phyloP scores from a whole-genome alignment of 2,888 invertebrate species.

The Megamerina dolium region DNA sequence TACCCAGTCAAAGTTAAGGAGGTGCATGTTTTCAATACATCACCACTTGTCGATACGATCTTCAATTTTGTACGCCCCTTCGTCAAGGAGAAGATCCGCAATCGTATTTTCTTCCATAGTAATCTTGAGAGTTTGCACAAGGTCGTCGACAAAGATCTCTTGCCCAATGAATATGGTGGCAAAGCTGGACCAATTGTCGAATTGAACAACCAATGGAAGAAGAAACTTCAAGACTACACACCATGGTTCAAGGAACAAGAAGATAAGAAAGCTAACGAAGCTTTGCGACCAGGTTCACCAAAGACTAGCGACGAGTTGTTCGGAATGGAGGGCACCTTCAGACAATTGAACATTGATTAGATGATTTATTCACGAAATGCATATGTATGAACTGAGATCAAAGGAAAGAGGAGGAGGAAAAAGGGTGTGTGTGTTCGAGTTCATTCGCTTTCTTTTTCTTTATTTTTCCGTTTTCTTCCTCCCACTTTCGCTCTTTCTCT shows the following conservation, averaged over 20 bases:
- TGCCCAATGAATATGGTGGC: conserved; percentile 80
- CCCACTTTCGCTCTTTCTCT: too few relatives aligned
- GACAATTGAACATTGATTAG: conserved; percentile 76
- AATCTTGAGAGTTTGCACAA: conserved; percentile 70
- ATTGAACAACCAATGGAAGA: conserved; percentile 71
- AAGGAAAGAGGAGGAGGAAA: too few relatives aligned
- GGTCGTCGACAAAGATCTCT: conserved; percentile 69
- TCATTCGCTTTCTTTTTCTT: too few relatives aligned
- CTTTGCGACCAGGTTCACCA: conserved; percentile 75
- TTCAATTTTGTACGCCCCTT: conserved; percentile 81
- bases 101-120: conserved; percentile 74
- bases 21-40: conserved; percentile 78
- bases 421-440: too few relatives aligned
- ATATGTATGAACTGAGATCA: too few relatives aligned
- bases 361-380: too few relatives aligned
- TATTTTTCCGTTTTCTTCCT: too few relatives aligned
- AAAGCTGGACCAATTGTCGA: conserved; percentile 66
- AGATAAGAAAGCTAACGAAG: conserved; percentile 69
- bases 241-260: conserved; percentile 80
- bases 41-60: conserved; percentile 77
- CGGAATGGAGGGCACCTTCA: conserved; percentile 84
- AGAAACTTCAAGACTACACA: conserved; percentile 69
- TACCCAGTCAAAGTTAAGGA: conserved; percentile 84
- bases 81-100: conserved; percentile 79
- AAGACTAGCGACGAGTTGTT: conserved; percentile 81